phyloP scores from a whole-genome alignment of 1,140 invertebrate species.

The Drosophila sucinea region DNA sequence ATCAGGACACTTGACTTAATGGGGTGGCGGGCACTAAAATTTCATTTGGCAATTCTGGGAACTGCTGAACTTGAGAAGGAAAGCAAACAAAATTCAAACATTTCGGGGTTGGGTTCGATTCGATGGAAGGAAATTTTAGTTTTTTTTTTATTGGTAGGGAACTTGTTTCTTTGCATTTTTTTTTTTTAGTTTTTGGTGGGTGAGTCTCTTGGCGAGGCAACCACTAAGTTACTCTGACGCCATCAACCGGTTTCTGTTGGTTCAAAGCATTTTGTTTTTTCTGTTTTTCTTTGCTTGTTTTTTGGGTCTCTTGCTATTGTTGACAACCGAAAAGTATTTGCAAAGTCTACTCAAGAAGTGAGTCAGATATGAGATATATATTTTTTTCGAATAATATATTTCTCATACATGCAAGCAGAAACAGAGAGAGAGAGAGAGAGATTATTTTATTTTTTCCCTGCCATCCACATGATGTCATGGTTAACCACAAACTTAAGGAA shows the following conservation, averaged over 20 bases:
- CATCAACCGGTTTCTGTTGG: constrained; percentile 70
- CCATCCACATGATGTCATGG: constrained; percentile 47
- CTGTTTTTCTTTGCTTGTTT: constrained; percentile 19
- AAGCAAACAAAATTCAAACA: constrained; percentile 27
- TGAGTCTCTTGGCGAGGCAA: constrained; percentile 45
- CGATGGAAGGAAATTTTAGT: constrained; percentile 14
- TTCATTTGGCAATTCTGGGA: constrained; percentile 21
- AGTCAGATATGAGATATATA: constrained; percentile 37
- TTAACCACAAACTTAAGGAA: constrained; percentile 11
- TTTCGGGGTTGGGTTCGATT: constrained; percentile 15
- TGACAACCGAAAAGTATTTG: constrained; percentile 56
- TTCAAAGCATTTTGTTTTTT: constrained; percentile 56
- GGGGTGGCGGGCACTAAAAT: constrained; percentile 39
- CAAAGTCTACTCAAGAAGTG: constrained; percentile 54
- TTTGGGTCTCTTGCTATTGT: constrained; percentile 31
- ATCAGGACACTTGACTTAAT: constrained; percentile 68
- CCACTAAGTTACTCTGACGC: constrained; percentile 58
- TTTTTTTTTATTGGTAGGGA: constrained; percentile 23
- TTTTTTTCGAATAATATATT: constrained; percentile 21
- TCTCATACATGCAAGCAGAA: constrained; percentile 1
- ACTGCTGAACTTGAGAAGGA: constrained; percentile 50
- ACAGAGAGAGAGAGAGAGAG: background rate
- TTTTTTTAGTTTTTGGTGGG: constrained; percentile 34
- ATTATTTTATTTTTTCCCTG: constrained; percentile 3
- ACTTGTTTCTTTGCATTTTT: constrained; percentile 48